These are phyloP conservation scores for Phyllotreta cruciferae DNA, from an alignment of 2,888 invertebrate genomes.

Conservation along the genomic window DNA sequence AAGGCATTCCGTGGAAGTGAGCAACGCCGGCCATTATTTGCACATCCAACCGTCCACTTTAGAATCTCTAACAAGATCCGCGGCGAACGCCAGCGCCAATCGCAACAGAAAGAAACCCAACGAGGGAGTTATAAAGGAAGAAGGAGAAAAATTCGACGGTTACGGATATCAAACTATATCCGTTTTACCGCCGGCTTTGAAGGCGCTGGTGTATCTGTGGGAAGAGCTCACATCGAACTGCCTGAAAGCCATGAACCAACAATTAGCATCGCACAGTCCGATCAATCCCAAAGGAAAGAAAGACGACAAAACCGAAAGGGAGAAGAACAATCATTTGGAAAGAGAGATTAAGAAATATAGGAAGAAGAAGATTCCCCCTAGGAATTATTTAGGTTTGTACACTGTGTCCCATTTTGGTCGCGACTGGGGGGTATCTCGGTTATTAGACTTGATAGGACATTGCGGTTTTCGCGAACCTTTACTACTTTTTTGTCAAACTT, in stretches of 20 bases:
- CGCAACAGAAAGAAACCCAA: slow-evolving; percentile 62
- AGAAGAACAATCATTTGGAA: slow-evolving; percentile 56
- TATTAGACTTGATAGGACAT: too few relatives aligned
- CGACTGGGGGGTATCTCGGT: too few relatives aligned
- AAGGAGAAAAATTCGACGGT: slow-evolving; percentile 54
- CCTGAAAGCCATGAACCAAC: slow-evolving; percentile 70
- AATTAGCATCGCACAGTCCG: slow-evolving; percentile 66
- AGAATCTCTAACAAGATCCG: slow-evolving; percentile 78
- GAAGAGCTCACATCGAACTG: slow-evolving; percentile 79
- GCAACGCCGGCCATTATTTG: slow-evolving; percentile 72
- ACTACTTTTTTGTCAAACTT: too few relatives aligned
- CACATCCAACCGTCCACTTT: slow-evolving; percentile 81
- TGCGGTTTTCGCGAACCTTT: too few relatives aligned
- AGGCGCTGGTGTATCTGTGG: slow-evolving; percentile 89
- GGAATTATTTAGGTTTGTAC: slow-evolving; percentile 55
- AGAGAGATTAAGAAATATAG: slow-evolving; percentile 64
- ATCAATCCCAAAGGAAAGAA: slow-evolving; percentile 52
- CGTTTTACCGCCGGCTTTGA: slow-evolving; percentile 85
- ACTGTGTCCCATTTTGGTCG: too few relatives aligned
- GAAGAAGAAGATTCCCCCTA: slow-evolving; percentile 65
- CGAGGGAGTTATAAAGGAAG: slow-evolving; percentile 64
- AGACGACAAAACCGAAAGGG: slow-evolving; percentile 56
- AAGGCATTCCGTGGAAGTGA: slow-evolving; percentile 88
- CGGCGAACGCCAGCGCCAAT: slow-evolving; percentile 80
- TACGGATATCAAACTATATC: slow-evolving; percentile 68